Base-by-base conservation (phyloP, 2,113 vertebrate species). In the Lucifuga dentata region DNA sequence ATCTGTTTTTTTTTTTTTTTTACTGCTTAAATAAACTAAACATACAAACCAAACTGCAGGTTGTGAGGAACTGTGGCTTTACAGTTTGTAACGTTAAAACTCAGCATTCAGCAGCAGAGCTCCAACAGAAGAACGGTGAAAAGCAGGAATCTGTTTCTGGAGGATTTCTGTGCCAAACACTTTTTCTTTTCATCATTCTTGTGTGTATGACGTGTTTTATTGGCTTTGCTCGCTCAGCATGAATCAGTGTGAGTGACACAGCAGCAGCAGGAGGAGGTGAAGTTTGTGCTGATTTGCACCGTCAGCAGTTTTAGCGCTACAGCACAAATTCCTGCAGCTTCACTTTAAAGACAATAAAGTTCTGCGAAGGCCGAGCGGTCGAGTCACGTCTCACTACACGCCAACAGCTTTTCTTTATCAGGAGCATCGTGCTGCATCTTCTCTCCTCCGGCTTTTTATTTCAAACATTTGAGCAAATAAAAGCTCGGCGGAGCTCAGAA, bases 151-250 rank as follows among this genome's bases (percentile, higher is more conserved):
- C 16, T 16, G 24, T 59, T 65, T 67, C 73, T 26, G 7, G 5
- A 21, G 55, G 66, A 40, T 24, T 5, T 3, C 24, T 5, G 2
- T 2, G 51, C 26, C 56, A 26, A 59, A 53, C 73, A 24, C 65
- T 46, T 48, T 58, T 62, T 63, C 32, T 36, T 67, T 65, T 66
- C 33, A 73, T 73, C 60, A 20, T 57, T 56, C 50, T 20, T 61
- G 43, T 56, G 19, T 53, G 38, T 59, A 40, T 0, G 8, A 52
- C 55, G 2, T 45, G 19, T 40, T 73, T 55, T 55, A 55, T 49
- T 36, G 29, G 39, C 60, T 68, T 48, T 63, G 68, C 75, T 60
- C 67, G 60, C 48, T 81, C 79, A 75, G 76, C 76, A 49, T 16
- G 32, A 75, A 75, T 68, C 73, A 43, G 23, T 17, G 57, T 68